Evolutionary conservation across 2,888 invertebrate genomes (phyloP), one percentile per base, ranked within the genome.

Genomic region (Andrena dorsata): DNA sequence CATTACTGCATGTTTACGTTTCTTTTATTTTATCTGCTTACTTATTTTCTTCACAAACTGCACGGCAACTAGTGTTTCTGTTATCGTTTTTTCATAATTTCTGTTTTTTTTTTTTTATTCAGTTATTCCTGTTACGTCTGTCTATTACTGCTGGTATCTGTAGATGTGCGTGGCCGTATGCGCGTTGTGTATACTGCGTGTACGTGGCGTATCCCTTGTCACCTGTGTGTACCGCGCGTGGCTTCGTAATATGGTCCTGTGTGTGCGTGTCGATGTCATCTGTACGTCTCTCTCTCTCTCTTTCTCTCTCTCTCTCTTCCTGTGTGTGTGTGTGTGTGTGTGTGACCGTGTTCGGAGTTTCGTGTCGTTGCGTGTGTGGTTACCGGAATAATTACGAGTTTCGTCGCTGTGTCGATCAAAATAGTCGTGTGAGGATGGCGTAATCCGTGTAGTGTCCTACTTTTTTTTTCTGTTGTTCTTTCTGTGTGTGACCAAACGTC

Each of bases 401-500:
- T 68, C 85, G 78, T 86, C 69, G 60, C 77, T 73, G 85, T 86
- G 87, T 87, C 76, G 87, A 82, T 82, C 81, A 72, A 77, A 84
- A 80, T 90, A 89, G 90, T 88, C 88, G 84, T 88, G 87, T 88
- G 84, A 88, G 85, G 87, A 88, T 89, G 88, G 88, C 88, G 88
- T 88, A 85, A 88, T 88, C 88, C 88, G 88, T 88, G 87, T 89
- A 83, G 86, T 89, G 88, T 89, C 86, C 85, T 88, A 85, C 80
- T 74, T 83, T 85, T 56, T 53, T 56, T 56, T 56, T 26, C 23
- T 23, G 20, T 51, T 20, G 20, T 56, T 56, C 23, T 23, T 23
- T 56, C 56, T 79, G 80, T 89, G 90, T 91, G 90, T 92, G 92
- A 93, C 93, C 93, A 93, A 93, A 93, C 93, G 93, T 93, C 92